Evolutionary conservation across 2,888 invertebrate species (phyloP).

Genomic region (Drosophila aldrichi): DNA sequence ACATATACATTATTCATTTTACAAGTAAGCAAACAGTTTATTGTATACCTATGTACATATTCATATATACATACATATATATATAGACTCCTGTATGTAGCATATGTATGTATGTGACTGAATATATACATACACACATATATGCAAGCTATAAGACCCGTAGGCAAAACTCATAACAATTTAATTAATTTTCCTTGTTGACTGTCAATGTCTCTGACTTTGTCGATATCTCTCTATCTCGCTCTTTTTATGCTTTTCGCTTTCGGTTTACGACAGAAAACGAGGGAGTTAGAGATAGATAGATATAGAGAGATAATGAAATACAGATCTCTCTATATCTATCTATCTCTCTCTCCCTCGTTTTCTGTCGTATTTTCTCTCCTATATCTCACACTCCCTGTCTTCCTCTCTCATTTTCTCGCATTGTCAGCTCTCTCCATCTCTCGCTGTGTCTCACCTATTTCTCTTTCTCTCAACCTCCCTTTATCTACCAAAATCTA

Average conservation of each 20-base stretch:
- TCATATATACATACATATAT: too few species aligned
- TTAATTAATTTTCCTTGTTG: slow-evolving; percentile 43
- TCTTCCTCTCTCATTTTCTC: background rate
- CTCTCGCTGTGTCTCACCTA: background rate
- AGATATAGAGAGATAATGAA: too few species aligned
- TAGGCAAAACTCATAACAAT: slow-evolving; percentile 28
- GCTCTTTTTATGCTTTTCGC: background rate
- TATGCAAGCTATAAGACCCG: background rate
- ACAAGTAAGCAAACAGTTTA: slow-evolving; percentile 40
- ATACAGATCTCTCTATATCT: too few species aligned
- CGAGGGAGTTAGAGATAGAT: too few species aligned
- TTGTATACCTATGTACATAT: slow-evolving; percentile 1
- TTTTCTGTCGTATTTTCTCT: too few species aligned
- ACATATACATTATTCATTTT: slow-evolving; percentile 38
- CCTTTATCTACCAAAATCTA: background rate
- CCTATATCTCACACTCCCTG: too few species aligned
- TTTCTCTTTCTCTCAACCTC: background rate
- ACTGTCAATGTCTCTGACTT: background rate
- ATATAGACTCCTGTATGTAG: too few species aligned
- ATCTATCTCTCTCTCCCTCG: too few species aligned
- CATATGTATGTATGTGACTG: background rate
- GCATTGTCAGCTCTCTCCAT: background rate
- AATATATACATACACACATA: background rate
- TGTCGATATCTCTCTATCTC: background rate
- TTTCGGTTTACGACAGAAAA: too few species aligned